phyloP scores from a whole-genome alignment of 2,113 vertebrate genomes.

The Xenus cinereus region DNA sequence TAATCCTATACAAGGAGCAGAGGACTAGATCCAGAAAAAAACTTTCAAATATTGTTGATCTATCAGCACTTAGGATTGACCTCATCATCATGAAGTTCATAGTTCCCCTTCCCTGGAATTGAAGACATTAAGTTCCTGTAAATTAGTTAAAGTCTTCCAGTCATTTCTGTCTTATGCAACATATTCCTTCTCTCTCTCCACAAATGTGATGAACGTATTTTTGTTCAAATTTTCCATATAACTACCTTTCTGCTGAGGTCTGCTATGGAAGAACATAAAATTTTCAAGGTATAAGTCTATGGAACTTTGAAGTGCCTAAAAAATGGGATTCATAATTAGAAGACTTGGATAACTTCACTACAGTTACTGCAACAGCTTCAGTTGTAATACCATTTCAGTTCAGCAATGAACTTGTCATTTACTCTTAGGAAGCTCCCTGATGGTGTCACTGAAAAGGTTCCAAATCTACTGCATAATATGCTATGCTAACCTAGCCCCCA shows the following conservation, averaged over 20 bases:
- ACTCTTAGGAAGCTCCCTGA: not conserved
- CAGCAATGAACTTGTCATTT: not conserved
- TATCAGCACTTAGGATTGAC: not conserved
- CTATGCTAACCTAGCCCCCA: not conserved
- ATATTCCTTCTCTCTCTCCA: not conserved
- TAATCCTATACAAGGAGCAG: not conserved
- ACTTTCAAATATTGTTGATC: not conserved
- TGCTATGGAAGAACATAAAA: not conserved
- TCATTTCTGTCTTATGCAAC: not conserved
- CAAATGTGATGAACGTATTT: not conserved
- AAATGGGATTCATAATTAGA: not conserved
- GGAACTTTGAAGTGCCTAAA: not conserved
- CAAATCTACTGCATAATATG: not conserved
- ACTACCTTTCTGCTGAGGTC: not conserved
- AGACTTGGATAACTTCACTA: not conserved
- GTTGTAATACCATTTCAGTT: not conserved
- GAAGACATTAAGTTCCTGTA: not conserved
- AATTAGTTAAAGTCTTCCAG: not conserved
- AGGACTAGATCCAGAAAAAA: not conserved
- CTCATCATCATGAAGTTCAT: not conserved
- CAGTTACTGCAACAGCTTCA: not conserved
- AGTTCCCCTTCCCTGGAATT: not conserved
- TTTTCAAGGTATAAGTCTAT: not conserved
- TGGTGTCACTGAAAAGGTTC: not conserved
- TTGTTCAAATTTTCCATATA: not conserved